Percentiles rank a stretch among this genome's conserved stretches.
phyloP scores from a whole-genome alignment of 2,888 invertebrate genomes.

The Drosophila affinis region DNA sequence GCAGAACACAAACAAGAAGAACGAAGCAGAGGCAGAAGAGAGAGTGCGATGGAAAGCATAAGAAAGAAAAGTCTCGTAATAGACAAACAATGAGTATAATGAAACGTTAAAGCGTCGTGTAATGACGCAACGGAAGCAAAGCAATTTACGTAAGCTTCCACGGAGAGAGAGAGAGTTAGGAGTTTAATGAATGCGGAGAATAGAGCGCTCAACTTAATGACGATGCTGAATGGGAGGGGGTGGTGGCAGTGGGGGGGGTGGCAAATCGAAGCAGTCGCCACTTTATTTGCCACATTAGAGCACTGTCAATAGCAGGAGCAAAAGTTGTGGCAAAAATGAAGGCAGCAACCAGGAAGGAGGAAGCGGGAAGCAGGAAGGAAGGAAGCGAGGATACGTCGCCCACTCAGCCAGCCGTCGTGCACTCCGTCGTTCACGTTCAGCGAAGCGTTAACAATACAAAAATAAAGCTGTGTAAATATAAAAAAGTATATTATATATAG shows the following conservation, averaged over 20 bases:
- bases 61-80: constrained; percentile 52
- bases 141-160: constrained; percentile 64
- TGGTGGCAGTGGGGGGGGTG: background rate
- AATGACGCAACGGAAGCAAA: constrained; percentile 63
- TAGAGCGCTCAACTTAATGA: constrained; percentile 62
- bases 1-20: constrained; percentile 20
- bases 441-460: constrained; percentile 62
- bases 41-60: constrained; percentile 23
- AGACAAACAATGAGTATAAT: constrained; percentile 72
- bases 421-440: constrained; percentile 49
- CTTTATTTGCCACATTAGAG: constrained; percentile 52
- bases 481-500: constrained; percentile 27
- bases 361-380: constrained; percentile 3
- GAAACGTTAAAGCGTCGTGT: constrained; percentile 55
- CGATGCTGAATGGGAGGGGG: constrained; percentile 26
- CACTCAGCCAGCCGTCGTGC: background rate
- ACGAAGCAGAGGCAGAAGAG: constrained; percentile 17
- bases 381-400: constrained; percentile 9
- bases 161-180: constrained; percentile 32
- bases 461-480: constrained; percentile 65
- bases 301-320: constrained; percentile 52
- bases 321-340: constrained; percentile 42
- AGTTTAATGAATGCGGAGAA: constrained; percentile 45
- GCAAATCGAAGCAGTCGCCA: constrained; percentile 46
- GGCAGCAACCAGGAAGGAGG: constrained; percentile 14